Evolutionary conservation across 2,113 vertebrate species (phyloP), one percentile per base, ranked within the genome.

Genomic region (Riparia riparia): DNA sequence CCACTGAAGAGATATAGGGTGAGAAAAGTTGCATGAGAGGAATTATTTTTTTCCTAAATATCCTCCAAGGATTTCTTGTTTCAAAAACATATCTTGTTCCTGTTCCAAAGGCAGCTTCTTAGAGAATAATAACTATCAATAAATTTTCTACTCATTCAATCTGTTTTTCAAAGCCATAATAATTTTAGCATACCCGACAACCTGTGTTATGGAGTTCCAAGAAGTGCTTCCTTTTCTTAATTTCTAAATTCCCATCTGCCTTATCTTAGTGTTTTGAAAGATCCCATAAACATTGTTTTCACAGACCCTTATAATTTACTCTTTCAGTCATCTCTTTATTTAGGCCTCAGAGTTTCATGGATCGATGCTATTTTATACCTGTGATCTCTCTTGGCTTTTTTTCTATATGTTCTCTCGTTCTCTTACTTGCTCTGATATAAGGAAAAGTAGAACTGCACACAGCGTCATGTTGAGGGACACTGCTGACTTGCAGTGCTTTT

Each of bases 201-300:
- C 19, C 39, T 45, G 19, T 5, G 3, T 2, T 15, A 64, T 72
- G 24, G 6, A 71, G 17, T 87, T 90, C 32, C 69, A 87, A 69
- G 24, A 89, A 69, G 25, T 17, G 2, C 6, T 47, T 72, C 37
- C 6, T 53, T 89, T 93, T 76, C 13, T 91, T 88, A 18, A 61
- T 87, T 72, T 92, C 41, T 61, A 85, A 69, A 80, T 72, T 76
- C 28, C 8, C 22, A 39, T 80, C 66, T 85, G 8, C 14, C 21
- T 85, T 85, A 77, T 28, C 32, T 44, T 47, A 37, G 17, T 74
- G 25, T 73, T 92, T 93, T 94, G 45, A 88, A 95, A 76, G 18
- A 64, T 56, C 24, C 11, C 37, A 17, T 37, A 31, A 61, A 64
- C 13, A 31, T 28, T 57, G 31, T 53, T 92, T 93, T 82, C 82